A percentile compares a stretch with the other conserved stretches of the same genome.
These are phyloP conservation scores for Astur gentilis DNA, from an alignment of 2,113 vertebrate genomes.

Conservation along the genomic window DNA sequence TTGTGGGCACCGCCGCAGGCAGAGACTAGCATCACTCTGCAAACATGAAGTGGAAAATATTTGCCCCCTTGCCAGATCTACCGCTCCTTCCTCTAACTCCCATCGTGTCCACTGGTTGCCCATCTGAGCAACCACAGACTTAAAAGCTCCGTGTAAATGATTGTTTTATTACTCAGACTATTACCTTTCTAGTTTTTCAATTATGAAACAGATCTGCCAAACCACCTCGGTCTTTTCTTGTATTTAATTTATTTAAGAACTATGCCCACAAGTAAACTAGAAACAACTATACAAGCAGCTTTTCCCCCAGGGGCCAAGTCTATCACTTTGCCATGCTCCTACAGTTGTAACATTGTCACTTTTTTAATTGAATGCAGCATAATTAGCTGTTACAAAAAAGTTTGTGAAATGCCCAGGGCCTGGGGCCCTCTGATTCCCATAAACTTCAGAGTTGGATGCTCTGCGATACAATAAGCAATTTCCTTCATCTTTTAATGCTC, in stretches of 20 bases:
- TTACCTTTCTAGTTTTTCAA: neutral
- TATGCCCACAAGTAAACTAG: neutral
- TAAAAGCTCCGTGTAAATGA: neutral
- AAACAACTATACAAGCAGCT: neutral
- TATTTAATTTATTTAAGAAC: neutral
- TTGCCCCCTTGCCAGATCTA: neutral
- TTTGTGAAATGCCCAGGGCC: constrained; percentile 17
- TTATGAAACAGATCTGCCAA: neutral
- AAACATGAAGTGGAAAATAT: fast-evolving
- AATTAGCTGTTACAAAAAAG: constrained; percentile 34
- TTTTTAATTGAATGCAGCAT: constrained; percentile 4
- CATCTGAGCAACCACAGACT: neutral
- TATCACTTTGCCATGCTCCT: neutral
- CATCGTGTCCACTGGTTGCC: neutral
- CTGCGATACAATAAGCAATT: constrained; percentile 47
- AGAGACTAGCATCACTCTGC: neutral
- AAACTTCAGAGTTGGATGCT: constrained; percentile 39
- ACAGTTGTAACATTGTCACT: neutral
- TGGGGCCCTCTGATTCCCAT: neutral
- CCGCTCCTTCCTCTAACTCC: neutral
- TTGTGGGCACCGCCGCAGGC: neutral
- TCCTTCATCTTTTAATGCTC: constrained; percentile 56
- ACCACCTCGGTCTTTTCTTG: neutral
- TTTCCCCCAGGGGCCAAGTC: neutral
- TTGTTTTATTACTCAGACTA: neutral